Evolutionary conservation across 2,797 vertebrate genomes (phyloP).

Genomic region (Acrossocheilus fasciatus): DNA sequence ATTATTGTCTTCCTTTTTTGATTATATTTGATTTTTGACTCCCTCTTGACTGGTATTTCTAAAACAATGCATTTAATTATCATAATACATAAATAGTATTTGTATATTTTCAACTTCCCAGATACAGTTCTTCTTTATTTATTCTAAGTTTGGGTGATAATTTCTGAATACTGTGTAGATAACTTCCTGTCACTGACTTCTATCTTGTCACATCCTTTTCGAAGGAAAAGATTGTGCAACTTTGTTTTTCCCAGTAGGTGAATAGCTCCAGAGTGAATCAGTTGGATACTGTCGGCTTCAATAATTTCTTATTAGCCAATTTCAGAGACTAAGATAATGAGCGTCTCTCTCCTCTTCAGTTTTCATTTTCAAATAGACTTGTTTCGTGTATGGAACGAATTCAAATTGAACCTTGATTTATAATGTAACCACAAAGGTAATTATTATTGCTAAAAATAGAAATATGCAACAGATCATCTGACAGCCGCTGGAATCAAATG

Average conservation of each 20-base stretch:
- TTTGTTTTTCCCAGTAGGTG: conserved; percentile 60
- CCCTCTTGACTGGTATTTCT: background rate
- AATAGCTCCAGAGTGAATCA: conserved; percentile 73
- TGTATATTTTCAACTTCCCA: conserved; percentile 58
- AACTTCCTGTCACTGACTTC: conserved; percentile 73
- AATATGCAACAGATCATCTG: conserved; percentile 66
- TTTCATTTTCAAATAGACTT: conserved; percentile 4
- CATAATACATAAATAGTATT: conserved; percentile 48
- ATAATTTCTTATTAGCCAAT: conserved; percentile 68
- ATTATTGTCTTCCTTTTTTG: background rate
- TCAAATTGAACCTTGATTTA: conserved; percentile 77
- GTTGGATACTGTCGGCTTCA: conserved; percentile 67
- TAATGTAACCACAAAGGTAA: conserved; percentile 74
- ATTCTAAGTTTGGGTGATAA: conserved; percentile 63
- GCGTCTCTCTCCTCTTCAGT: conserved; percentile 11
- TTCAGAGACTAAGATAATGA: conserved; percentile 7
- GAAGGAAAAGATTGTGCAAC: conserved; percentile 57
- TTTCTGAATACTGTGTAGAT: conserved; percentile 59
- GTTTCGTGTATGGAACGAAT: conserved; percentile 65
- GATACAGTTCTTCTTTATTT: conserved; percentile 64
- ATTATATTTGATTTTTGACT: background rate
- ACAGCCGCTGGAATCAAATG: conserved; percentile 72
- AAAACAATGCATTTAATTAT: conserved; percentile 17
- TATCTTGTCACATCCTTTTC: conserved; percentile 71
- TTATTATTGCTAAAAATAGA: conserved; percentile 77